Evolutionary conservation across 1,140 invertebrate genomes (phyloP), one percentile per base, ranked within the genome.

Genomic region (Ganaspis sp.): DNA sequence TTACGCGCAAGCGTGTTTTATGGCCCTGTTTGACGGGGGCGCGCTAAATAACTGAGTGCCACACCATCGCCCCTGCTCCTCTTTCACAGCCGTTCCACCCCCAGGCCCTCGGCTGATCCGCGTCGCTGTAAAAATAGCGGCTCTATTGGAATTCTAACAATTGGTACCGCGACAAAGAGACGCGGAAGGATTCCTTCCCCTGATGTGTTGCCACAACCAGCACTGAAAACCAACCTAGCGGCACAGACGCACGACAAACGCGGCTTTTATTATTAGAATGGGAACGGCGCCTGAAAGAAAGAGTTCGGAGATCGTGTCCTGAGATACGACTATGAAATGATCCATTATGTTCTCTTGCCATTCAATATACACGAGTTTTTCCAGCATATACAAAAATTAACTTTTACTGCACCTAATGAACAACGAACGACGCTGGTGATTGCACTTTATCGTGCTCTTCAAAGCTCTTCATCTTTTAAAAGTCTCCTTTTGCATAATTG

Each of bases 1-100:
- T 88, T 86, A 85, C 81, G 79, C 86, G 82, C 85, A 85, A 86
- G 81, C 86, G 79, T 88, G 83, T 87, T 88, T 88, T 87, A 87
- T 87, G 87, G 84, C 76, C 83, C 70, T 83, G 83, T 77, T 84
- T 84, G 83, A 82, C 83, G 83, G 64, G 76, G 53, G 73, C 74
- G 82, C 72, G 84, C 81, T 87, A 86, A 87, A 86, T 85, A 85
- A 83, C 83, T 80, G 80, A 54, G 84, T 84, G 79, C 21, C 49
- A 79, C 79, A 76, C 77, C 73, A 75, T 76, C 75, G 72, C 71
- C 75, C 77, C 73, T 58, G 76, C 77, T 74, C 80, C 75, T 76
- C 72, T 26, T 72, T 76, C 40, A 23, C 53, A 73, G 69, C 70
- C 75, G 40, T 54, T 54, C 58, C 70, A 74, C 69, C 37, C 77